Percentiles rank a stretch among this genome's conserved stretches.
phyloP scores from a whole-genome alignment of 2,797 vertebrate genomes.

The Neomorphus geoffroyi region DNA sequence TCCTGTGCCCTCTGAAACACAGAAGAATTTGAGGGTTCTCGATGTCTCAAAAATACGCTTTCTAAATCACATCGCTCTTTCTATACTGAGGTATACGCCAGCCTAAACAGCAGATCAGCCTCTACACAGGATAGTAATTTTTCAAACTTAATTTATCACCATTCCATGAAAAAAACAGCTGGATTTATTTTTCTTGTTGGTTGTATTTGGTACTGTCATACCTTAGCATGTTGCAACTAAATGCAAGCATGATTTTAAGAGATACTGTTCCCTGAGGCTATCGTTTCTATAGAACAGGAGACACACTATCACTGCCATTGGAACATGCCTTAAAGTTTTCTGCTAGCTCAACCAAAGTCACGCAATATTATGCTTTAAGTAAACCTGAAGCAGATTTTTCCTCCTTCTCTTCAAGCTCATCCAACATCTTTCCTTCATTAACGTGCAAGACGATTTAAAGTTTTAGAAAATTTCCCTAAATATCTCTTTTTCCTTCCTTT shows the following conservation, averaged over 20 bases:
- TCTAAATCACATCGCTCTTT: background rate
- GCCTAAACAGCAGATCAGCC: background rate
- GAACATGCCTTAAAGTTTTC: background rate
- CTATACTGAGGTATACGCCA: background rate
- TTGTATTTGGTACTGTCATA: background rate
- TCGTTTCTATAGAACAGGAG: background rate
- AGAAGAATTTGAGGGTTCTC: background rate
- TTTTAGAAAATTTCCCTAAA: background rate
- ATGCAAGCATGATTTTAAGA: background rate
- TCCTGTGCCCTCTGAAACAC: background rate
- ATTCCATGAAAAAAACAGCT: background rate
- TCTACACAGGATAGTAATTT: background rate
- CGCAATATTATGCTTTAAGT: accelerated
- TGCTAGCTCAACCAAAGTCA: background rate
- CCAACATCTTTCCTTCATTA: background rate
- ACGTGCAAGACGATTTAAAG: background rate
- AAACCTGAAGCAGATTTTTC: background rate
- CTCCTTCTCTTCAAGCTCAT: background rate
- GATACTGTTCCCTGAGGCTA: background rate
- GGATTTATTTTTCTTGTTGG: background rate
- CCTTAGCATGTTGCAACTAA: background rate
- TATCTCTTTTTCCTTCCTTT: background rate
- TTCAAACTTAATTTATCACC: background rate
- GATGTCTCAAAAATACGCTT: background rate
- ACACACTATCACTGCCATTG: background rate